Evolutionary conservation across 2,888 invertebrate genomes (phyloP).

Genomic region (Nephrotoma appendiculata): DNA sequence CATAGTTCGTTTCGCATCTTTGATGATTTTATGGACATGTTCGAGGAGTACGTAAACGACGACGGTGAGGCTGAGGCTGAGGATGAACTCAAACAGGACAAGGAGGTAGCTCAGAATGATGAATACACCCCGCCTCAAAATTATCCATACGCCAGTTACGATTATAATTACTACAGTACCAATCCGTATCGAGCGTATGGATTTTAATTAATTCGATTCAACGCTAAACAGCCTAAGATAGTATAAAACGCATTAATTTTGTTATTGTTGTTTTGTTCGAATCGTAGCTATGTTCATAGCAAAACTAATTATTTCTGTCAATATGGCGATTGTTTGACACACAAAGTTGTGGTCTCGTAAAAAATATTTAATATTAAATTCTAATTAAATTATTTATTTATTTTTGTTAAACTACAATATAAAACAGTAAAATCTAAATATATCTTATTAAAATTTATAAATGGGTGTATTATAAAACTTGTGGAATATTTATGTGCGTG

Average conservation of each 20-base stretch:
- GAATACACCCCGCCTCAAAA: background rate
- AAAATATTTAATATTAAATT: background rate
- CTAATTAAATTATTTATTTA: background rate
- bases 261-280: background rate
- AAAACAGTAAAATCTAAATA: background rate
- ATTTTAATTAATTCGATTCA: background rate
- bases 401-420: background rate
- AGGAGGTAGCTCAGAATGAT: background rate
- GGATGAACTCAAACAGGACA: background rate
- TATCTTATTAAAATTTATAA: background rate
- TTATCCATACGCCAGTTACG: background rate
- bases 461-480: background rate
- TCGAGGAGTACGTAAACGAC: background rate
- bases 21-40: background rate
- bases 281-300: background rate
- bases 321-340: conserved; percentile 1
- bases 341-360: background rate
- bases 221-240: background rate
- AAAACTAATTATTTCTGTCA: background rate
- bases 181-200: background rate
- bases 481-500: background rate
- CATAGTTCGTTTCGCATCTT: background rate
- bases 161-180: background rate
- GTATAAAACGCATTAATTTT: background rate
- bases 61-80: background rate